Conservation (phyloP, 2,113 vertebrate species). For the Phaetusa simplex region DNA sequence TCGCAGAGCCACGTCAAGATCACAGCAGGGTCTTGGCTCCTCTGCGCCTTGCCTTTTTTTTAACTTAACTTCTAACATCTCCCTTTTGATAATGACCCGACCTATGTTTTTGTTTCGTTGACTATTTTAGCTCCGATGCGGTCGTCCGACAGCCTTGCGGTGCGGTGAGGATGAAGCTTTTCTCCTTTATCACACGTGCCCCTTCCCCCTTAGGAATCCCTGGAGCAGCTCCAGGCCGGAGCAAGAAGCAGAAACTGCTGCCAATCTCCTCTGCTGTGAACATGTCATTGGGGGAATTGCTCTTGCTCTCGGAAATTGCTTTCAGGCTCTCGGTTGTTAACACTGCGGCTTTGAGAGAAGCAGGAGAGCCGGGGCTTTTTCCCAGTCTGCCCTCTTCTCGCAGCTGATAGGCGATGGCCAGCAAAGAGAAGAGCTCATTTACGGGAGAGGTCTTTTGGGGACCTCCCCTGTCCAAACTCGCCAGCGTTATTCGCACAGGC, state of each 20-base stretch:
- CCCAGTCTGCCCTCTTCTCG: neutral
- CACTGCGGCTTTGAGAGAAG: neutral
- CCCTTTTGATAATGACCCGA: neutral
- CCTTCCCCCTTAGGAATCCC: neutral
- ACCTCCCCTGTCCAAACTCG: neutral
- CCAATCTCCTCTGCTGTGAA: neutral
- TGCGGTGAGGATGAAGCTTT: neutral
- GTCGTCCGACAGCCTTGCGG: accelerated
- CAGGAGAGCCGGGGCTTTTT: neutral
- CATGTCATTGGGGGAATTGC: neutral
- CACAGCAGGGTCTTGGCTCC: neutral
- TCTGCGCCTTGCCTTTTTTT: neutral
- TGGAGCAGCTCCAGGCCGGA: slow-evolving; percentile 18
- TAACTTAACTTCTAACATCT: neutral
- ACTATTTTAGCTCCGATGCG: neutral
- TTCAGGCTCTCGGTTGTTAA: neutral
- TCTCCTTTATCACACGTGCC: neutral
- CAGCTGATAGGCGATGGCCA: neutral
- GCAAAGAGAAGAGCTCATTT: neutral
- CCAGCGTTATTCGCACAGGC: neutral
- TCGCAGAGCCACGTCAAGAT: neutral
- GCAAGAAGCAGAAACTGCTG: neutral
- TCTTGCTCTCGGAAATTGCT: neutral
- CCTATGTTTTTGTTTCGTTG: neutral
- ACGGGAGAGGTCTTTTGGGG: neutral